Evolutionary conservation across 2,113 vertebrate genomes (phyloP).

Genomic region (Xenopus laevis): DNA sequence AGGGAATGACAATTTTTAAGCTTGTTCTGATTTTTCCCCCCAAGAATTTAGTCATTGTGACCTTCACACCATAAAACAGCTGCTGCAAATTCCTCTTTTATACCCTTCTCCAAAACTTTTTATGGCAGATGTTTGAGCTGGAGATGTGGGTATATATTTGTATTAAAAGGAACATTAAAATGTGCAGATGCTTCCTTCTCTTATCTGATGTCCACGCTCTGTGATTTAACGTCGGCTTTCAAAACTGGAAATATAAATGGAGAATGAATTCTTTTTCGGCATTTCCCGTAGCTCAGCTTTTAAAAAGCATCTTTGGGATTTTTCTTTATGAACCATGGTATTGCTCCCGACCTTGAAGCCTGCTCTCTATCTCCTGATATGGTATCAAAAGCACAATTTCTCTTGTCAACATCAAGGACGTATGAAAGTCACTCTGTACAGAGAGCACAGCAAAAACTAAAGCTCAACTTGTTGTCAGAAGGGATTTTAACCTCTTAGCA

Average conservation of each 20-base stretch:
- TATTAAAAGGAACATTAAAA: conserved; percentile 45
- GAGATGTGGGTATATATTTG: conserved; percentile 40
- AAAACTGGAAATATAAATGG: conserved; percentile 45
- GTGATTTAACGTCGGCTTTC: conserved; percentile 41
- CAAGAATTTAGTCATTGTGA: conserved; percentile 12
- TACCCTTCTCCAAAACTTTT: conserved; percentile 37
- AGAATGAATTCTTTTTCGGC: conserved; percentile 41
- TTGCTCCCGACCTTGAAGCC: conserved; percentile 34
- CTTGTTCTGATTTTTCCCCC: conserved; percentile 1
- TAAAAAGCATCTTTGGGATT: conserved; percentile 42
- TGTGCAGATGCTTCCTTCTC: conserved; percentile 33
- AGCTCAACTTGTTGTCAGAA: too few species aligned
- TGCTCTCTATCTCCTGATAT: conserved; percentile 32
- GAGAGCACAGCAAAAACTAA: not conserved
- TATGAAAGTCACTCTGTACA: conserved; percentile 27
- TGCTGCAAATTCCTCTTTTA: conserved; percentile 36
- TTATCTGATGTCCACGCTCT: conserved; percentile 37
- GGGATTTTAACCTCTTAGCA: too few species aligned
- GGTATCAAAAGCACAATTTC: conserved; percentile 42
- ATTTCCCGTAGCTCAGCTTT: conserved; percentile 33
- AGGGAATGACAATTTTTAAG: not conserved
- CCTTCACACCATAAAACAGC: conserved; percentile 37
- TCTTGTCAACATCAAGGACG: conserved; percentile 30
- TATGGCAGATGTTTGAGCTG: conserved; percentile 39
- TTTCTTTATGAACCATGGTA: conserved; percentile 45